These are phyloP conservation scores for Ammodytes marinus DNA, from an alignment of 2,113 vertebrate species.

Conservation along the genomic window DNA sequence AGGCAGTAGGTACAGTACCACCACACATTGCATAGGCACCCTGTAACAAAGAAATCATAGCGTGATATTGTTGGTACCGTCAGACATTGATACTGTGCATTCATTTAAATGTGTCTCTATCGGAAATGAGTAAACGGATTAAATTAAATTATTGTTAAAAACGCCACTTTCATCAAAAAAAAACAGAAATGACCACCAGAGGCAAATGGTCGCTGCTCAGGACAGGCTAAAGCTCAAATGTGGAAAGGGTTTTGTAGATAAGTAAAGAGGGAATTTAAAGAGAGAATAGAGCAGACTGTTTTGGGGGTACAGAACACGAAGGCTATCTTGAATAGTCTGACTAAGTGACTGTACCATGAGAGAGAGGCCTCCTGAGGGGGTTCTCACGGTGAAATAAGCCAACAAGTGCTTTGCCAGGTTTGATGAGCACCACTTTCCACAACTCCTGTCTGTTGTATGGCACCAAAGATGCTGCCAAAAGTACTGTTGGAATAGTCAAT, in stretches of 20 bases:
- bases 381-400: conserved; percentile 20
- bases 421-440: conserved; percentile 16
- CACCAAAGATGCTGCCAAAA: too few relatives aligned
- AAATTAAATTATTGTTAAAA: too few relatives aligned
- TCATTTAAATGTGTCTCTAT: too few relatives aligned
- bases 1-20: too few relatives aligned
- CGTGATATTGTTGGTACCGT: too few relatives aligned
- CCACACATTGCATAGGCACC: too few relatives aligned
- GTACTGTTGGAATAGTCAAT: too few relatives aligned
- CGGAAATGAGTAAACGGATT: too few relatives aligned
- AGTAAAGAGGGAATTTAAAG: not conserved
- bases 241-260: not conserved
- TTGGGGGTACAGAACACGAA: not conserved
- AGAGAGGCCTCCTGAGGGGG: conserved; percentile 16
- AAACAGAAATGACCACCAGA: not conserved
- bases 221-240: not conserved
- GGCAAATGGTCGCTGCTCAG: not conserved
- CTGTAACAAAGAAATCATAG: too few relatives aligned
- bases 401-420: conserved; percentile 22
- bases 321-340: conserved; percentile 1
- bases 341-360: conserved; percentile 9
- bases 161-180: not conserved
- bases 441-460: too few relatives aligned
- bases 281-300: not conserved
- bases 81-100: too few relatives aligned